phyloP scores from a whole-genome alignment of 2,797 vertebrate species.

The Urosaurus nigricauda region DNA sequence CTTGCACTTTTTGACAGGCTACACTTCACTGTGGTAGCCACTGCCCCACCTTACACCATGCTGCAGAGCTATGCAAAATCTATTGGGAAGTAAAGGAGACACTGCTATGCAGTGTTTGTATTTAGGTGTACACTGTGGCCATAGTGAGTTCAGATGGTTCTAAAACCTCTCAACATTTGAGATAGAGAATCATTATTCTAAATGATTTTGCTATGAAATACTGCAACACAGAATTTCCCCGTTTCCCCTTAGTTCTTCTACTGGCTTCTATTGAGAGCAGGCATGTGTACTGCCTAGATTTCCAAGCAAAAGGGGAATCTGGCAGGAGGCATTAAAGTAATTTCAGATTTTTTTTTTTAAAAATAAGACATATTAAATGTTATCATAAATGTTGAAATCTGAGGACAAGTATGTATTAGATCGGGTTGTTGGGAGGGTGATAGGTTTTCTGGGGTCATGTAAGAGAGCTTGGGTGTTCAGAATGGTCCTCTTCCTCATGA shows the following conservation, averaged over 20 bases:
- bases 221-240: not conserved
- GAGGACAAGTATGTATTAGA: not conserved
- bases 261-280: not conserved
- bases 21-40: not conserved
- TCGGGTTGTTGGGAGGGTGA: too few species aligned
- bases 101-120: not conserved
- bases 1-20: not conserved
- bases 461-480: too few species aligned
- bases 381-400: not conserved
- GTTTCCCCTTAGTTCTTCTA: not conserved
- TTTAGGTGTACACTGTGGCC: not conserved
- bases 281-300: not conserved
- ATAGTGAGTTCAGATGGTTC: not conserved
- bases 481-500: too few species aligned
- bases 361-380: not conserved
- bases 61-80: not conserved
- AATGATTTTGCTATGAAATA: not conserved
- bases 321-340: not conserved
- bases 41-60: not conserved
- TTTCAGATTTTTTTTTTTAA: not conserved
- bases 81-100: too few species aligned
- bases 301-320: not conserved
- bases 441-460: too few species aligned
- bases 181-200: not conserved
- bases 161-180: not conserved